Conservation (phyloP, 2,888 invertebrate genomes). For the Hypomecis atomaria region DNA sequence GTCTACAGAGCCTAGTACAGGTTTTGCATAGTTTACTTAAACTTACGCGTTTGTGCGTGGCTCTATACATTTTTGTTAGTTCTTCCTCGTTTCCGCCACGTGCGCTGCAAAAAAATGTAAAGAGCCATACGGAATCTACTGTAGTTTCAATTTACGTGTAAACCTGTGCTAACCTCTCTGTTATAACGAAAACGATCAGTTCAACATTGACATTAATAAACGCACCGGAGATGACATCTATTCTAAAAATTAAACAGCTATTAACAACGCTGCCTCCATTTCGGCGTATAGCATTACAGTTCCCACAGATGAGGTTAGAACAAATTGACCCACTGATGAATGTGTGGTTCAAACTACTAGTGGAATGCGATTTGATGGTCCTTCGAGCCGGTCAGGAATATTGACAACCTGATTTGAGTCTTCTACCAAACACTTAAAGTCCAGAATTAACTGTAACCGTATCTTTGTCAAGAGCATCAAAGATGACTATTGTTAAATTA, state of each 20-base stretch:
- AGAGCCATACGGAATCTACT: no score
- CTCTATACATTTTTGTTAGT: no score
- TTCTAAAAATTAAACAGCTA: slow-evolving; percentile 20
- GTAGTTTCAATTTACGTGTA: no score
- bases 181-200: background rate
- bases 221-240: slow-evolving; percentile 1
- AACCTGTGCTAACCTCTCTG: no score
- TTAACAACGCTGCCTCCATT: slow-evolving; percentile 16
- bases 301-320: slow-evolving; percentile 52
- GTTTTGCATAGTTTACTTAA: no score
- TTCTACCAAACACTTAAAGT: slow-evolving; percentile 17
- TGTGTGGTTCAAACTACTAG: slow-evolving; percentile 43
- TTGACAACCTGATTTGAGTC: slow-evolving; percentile 15
- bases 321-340: slow-evolving; percentile 54
- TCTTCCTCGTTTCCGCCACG: no score
- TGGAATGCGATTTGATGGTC: slow-evolving; percentile 35
- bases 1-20: no score
- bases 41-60: no score
- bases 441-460: slow-evolving; percentile 17
- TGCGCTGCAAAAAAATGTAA: no score
- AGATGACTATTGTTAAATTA: slow-evolving; percentile 10
- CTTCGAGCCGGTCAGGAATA: slow-evolving; percentile 21
- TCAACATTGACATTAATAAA: background rate
- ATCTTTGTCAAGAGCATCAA: slow-evolving; percentile 19
- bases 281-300: slow-evolving; percentile 37